Evolutionary conservation across 2,888 invertebrate genomes (phyloP).

Genomic region (Nymphalis urticae): DNA sequence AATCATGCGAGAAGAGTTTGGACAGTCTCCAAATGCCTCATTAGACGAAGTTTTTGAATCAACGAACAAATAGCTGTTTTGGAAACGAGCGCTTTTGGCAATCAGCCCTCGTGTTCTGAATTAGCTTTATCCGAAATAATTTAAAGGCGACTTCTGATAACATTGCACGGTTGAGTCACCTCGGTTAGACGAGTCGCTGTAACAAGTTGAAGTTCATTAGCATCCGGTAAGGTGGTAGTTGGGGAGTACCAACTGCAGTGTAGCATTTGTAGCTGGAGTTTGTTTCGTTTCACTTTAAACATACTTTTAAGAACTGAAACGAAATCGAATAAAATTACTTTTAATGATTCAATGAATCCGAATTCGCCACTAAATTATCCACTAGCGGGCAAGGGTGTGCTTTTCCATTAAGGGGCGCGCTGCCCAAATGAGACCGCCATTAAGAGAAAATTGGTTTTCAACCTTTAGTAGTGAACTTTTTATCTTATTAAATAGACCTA

Average conservation of each 20-base stretch:
- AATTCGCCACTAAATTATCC: too few species aligned
- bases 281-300: neutral
- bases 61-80: neutral
- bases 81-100: constrained; percentile 1
- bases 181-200: neutral
- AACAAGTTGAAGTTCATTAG: neutral
- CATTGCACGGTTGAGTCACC: neutral
- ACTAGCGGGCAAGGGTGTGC: too few species aligned
- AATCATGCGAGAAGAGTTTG: neutral
- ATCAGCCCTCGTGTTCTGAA: constrained; percentile 1
- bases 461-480: too few species aligned
- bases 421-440: too few species aligned
- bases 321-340: too few species aligned
- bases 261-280: neutral
- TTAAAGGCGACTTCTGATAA: constrained; percentile 1
- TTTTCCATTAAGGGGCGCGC: too few species aligned
- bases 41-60: neutral
- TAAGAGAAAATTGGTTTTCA: too few species aligned
- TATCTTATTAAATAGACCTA: too few species aligned
- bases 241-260: neutral
- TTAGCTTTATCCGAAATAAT: too few species aligned
- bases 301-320: too few species aligned
- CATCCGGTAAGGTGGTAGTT: neutral
- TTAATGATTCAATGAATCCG: too few species aligned
- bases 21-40: constrained; percentile 4